Base-by-base conservation (phyloP, 2,888 invertebrate species). In the Deladenus siricidicola region DNA sequence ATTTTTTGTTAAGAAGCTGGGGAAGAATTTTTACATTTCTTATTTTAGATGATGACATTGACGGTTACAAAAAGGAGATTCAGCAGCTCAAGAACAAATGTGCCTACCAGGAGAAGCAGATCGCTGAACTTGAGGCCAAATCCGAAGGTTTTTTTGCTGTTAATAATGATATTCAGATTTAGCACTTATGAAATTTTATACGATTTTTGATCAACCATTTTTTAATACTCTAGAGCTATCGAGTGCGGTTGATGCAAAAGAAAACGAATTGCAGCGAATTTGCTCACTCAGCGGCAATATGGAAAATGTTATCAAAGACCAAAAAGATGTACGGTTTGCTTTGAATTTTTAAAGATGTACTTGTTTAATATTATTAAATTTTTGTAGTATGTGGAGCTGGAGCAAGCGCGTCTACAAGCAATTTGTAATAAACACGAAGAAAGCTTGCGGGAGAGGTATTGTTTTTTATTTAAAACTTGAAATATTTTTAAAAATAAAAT, bases 61-160 rank as follows among this genome's bases (percentile, higher is more conserved):
- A 60, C 23, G 47, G 58, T 1, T 60, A 50, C 34, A 60, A 60
- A n/a, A 60, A 60, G n/a, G 60, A 60, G 39, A 60, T 60, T 28
- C 56, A 60, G 42, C 58, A 60, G 39, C 29, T 60, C 21, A 45
- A 48, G 14, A 60, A 60, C 43, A 60, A 44, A 21, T 34, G 48
- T 8, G 44, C 60, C 26, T 60, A 60, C 42, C 60, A 60, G 6
- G 60, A 60, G 34, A 60, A 60, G 39, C 60, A 60, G 8, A 34
- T 60, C 43, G 56, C 60, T 2, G 60, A 60, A 19, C 43, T 58
- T 28, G 60, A 60, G 26, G 21, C 48, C 26, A 45, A 60, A 10
- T 58, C 43, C 42, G 50, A 60, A 45, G 30, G 53, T 53, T 34
- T 14, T 29, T 50, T 50, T 24, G 26, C 30, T 50, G 10, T 1